Base-by-base conservation (phyloP, 2,113 vertebrate genomes). In the Nibea coibor region DNA sequence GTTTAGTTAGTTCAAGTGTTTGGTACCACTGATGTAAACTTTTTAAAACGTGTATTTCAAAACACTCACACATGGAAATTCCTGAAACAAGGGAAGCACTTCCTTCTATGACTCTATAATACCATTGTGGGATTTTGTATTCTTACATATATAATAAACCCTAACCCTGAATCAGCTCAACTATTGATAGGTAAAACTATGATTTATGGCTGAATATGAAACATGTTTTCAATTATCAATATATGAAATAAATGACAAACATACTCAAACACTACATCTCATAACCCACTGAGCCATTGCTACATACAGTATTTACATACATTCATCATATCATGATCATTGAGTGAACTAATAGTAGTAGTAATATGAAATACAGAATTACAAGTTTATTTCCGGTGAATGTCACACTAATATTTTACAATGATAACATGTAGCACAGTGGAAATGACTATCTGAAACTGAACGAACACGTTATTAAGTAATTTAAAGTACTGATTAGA, bases 291-390 rank as follows among this genome's bases (percentile, higher is more conserved):
- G 43, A 11, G 19, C 58, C 69, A 61, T 7, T 2, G 39, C 53
- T 68, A 57, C 50, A 63, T 28, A 39, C 35, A 39, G 35, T 39
- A 65, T 67, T 53, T 63, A 81, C 48, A 79, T 35, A 73, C 39
- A 76, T 54, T 67, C 53, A 73, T 81, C 17, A 67, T 45, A 73
- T 59, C 9, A 56, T 59, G 16, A 69, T 9, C 19, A 70, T 65
- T 79, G 20, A 68, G 39, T 59, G 43, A 84, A 72, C 61, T 62
- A 56, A 14, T 19, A 2, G n/a, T n/a, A n/a, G n/a, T n/a, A n/a
- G n/a, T 82, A 22, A 50, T 62, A 6, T n/a, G 12, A 80, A 59
- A 54, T 19, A 66, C 14, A 63, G 22, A 59, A 31, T 62, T 53
- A 2, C n/a, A 66, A 12, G 39, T 47, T 24, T 43, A 61, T 16